Evolutionary conservation across 2,888 invertebrate species (phyloP).

Genomic region (Drosophila eohydei): DNA sequence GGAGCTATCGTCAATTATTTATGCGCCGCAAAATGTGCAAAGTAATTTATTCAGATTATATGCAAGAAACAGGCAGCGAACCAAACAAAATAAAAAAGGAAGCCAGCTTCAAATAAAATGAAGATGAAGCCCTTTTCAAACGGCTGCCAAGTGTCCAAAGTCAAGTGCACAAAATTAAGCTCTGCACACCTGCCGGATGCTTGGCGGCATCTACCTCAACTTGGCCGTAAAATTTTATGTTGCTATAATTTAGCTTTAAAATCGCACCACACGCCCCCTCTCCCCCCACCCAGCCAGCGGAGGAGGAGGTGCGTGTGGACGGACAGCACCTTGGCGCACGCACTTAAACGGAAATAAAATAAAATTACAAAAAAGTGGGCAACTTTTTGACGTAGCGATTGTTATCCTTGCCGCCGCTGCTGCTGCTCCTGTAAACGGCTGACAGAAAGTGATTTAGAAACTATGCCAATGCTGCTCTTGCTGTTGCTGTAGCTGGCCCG

Average conservation of each 20-base stretch:
- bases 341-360: constrained; percentile 80
- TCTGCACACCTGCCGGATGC: constrained; percentile 69
- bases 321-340: constrained; percentile 54
- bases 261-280: constrained; percentile 49
- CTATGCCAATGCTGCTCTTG: constrained; percentile 56
- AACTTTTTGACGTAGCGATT: constrained; percentile 76
- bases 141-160: constrained; percentile 74
- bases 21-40: constrained; percentile 79
- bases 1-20: constrained; percentile 65
- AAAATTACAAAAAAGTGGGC: constrained; percentile 81
- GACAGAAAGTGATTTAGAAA: constrained; percentile 81
- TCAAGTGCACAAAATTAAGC: constrained; percentile 76
- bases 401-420: constrained; percentile 65
- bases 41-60: constrained; percentile 79
- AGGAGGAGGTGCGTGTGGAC: constrained; percentile 1
- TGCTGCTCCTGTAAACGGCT: constrained; percentile 56
- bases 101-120: constrained; percentile 66
- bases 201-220: constrained; percentile 38
- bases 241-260: constrained; percentile 79
- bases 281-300: background rate
- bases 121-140: constrained; percentile 66
- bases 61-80: constrained; percentile 38
- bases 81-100: constrained; percentile 7
- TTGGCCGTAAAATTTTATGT: constrained; percentile 75
- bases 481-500: constrained; percentile 18